A percentile compares a stretch with the other conserved stretches of the same genome.
Evolutionary conservation across 1,140 invertebrate genomes (phyloP).

Genomic region (Panulirus ornatus): DNA sequence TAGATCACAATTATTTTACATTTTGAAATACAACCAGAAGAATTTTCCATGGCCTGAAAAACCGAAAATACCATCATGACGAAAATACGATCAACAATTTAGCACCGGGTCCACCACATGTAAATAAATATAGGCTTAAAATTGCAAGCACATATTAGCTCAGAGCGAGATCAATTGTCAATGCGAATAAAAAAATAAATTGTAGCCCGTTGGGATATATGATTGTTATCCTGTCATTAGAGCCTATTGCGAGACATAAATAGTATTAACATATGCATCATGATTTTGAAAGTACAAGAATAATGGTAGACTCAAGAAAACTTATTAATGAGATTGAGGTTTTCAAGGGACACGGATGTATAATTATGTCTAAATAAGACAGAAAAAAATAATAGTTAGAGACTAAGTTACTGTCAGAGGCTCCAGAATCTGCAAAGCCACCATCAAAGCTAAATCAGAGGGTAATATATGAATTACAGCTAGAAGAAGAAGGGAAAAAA

Average conservation of each 20-base stretch:
- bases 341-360: constrained; percentile 16
- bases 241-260: constrained; percentile 57
- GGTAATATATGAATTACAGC: constrained; percentile 49
- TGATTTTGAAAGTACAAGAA: constrained; percentile 48
- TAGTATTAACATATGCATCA: constrained; percentile 48
- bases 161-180: constrained; percentile 61
- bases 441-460: constrained; percentile 39
- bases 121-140: constrained; percentile 30
- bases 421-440: constrained; percentile 32
- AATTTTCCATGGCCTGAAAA: constrained; percentile 5
- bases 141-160: constrained; percentile 52
- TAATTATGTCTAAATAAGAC: constrained; percentile 54
- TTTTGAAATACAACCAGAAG: too few relatives aligned
- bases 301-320: constrained; percentile 40
- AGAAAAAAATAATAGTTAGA: constrained; percentile 49
- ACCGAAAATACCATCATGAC: constrained; percentile 24
- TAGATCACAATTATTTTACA: too few relatives aligned
- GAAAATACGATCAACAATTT: background rate
- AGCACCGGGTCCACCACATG: background rate
- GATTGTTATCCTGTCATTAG: constrained; percentile 58
- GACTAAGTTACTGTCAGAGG: constrained; percentile 54
- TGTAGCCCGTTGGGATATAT: constrained; percentile 11
- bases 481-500: too few relatives aligned
- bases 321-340: constrained; percentile 48
- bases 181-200: constrained; percentile 43